phyloP scores from a whole-genome alignment of 2,888 invertebrate genomes.

The Aleiodes alternator region DNA sequence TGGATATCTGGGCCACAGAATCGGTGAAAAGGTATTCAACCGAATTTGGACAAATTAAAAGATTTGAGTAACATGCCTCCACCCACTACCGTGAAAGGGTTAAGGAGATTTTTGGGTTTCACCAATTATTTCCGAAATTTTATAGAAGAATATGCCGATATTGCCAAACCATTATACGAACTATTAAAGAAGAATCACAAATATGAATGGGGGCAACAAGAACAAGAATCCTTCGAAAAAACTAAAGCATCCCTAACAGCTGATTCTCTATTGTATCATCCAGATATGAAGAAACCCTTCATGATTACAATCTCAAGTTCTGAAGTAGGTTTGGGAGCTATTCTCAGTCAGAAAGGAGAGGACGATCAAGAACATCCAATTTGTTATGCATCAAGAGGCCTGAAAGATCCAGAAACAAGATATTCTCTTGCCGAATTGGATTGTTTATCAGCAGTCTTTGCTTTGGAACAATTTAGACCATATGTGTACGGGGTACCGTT shows the following conservation, averaged over 20 bases:
- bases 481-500: not conserved
- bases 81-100: not conserved
- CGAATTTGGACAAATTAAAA: not conserved
- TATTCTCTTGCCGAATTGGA: constrained; percentile 11
- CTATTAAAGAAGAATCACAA: constrained; percentile 54
- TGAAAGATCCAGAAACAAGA: not conserved
- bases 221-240: no score
- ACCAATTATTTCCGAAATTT: constrained; percentile 45
- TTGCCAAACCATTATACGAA: constrained; percentile 56
- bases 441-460: constrained; percentile 13
- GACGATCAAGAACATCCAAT: constrained; percentile 4
- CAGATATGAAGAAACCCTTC: no score
- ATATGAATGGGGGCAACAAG: constrained; percentile 48
- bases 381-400: constrained; percentile 13
- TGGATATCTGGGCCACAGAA: no score
- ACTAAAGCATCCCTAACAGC: constrained; percentile 34
- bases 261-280: constrained; percentile 41
- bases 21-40: not conserved
- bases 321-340: no score
- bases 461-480: constrained; percentile 31
- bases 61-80: not conserved
- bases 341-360: not conserved
- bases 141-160: constrained; percentile 54
- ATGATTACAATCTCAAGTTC: no score
- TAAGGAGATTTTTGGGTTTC: constrained; percentile 13